Evolutionary conservation across 2,113 vertebrate species (phyloP).

Genomic region (Sapayoa aenigma): DNA sequence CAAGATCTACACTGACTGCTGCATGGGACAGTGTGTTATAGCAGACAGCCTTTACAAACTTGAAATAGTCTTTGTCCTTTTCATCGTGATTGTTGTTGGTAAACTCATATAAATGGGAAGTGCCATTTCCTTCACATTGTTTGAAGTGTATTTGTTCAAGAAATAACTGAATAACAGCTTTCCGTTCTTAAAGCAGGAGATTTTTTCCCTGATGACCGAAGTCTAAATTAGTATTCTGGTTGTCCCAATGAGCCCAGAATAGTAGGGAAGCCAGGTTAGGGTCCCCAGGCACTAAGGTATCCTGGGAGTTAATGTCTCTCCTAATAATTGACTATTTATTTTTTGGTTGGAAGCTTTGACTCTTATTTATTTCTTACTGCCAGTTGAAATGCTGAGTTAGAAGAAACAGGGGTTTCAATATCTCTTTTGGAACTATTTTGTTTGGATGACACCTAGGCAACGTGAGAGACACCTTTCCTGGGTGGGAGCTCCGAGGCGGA

Average conservation of each 20-base stretch:
- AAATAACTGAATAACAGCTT: constrained; percentile 42
- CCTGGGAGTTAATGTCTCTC: neutral
- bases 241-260: neutral
- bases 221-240: neutral
- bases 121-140: constrained; percentile 56
- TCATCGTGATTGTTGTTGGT: constrained; percentile 12
- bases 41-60: neutral
- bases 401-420: neutral
- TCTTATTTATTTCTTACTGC: neutral
- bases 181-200: constrained; percentile 32
- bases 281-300: neutral
- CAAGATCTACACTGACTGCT: neutral
- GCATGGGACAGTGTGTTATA: neutral
- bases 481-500: constrained; percentile 21
- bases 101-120: constrained; percentile 65
- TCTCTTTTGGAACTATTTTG: constrained; percentile 31
- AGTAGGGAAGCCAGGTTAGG: neutral
- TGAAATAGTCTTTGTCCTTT: constrained; percentile 43
- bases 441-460: constrained; percentile 36
- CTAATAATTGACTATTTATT: neutral
- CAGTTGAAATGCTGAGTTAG: constrained; percentile 5
- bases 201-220: neutral
- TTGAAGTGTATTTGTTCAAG: constrained; percentile 61
- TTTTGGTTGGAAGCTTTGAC: neutral
- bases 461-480: constrained; percentile 30